These are phyloP conservation scores for Rhagologus leucostigma DNA, from an alignment of 2,113 vertebrate species.

Conservation along the genomic window DNA sequence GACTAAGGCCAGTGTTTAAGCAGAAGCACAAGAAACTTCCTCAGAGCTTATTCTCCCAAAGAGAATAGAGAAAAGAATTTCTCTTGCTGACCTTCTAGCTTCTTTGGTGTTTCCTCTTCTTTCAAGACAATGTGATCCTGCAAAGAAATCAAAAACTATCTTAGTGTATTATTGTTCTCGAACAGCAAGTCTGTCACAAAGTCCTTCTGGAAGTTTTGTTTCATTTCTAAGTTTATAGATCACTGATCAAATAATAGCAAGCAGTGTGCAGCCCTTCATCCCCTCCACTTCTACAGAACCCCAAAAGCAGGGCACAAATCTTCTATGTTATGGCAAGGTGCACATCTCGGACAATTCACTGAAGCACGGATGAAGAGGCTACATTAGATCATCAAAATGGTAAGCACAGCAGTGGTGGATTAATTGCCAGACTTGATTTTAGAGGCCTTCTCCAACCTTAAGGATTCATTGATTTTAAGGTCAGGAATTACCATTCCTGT, in stretches of 20 bases:
- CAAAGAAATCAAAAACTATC: not conserved
- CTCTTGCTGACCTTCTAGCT: conserved; percentile 62
- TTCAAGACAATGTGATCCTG: conserved; percentile 75
- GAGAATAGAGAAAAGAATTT: not conserved
- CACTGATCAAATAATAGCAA: not conserved
- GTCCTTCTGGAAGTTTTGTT: not conserved
- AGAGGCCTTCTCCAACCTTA: not conserved
- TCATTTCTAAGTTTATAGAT: not conserved
- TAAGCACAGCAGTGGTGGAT: not conserved
- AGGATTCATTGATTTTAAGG: not conserved
- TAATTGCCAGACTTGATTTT: not conserved
- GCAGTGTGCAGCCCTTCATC: not conserved
- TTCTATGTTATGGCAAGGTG: not conserved
- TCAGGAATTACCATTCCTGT: not conserved
- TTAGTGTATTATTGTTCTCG: not conserved
- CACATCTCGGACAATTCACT: not conserved
- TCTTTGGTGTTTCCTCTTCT: conserved; percentile 56
- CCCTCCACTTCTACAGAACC: not conserved
- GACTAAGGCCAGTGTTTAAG: not conserved
- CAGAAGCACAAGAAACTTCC: not conserved
- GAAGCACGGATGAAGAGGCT: not conserved
- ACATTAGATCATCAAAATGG: not conserved
- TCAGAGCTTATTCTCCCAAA: not conserved
- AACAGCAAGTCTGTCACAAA: not conserved
- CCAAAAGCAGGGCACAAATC: not conserved